phyloP scores from a whole-genome alignment of 2,797 vertebrate species.

The Nyctibius grandis region DNA sequence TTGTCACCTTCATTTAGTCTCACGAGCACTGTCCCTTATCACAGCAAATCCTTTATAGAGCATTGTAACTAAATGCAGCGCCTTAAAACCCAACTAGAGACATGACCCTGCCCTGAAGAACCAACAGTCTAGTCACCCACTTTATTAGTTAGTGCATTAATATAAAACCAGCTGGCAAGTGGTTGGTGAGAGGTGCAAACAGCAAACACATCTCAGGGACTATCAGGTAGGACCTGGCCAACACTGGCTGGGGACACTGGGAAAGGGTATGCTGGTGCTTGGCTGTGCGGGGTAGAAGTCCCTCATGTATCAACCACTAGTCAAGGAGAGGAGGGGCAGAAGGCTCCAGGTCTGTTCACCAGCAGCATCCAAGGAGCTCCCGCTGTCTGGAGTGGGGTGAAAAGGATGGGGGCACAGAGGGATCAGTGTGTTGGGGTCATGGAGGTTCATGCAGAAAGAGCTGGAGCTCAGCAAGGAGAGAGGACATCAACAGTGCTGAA shows the following conservation, averaged over 20 bases:
- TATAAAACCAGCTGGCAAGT: background rate
- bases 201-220: background rate
- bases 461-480: background rate
- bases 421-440: fast-evolving
- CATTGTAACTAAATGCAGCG: background rate
- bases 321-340: background rate
- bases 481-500: background rate
- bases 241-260: background rate
- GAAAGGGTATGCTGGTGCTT: background rate
- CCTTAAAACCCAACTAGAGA: background rate
- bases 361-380: background rate
- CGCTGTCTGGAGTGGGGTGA: background rate
- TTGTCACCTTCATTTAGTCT: background rate
- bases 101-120: background rate
- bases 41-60: background rate
- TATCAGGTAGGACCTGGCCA: background rate
- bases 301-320: background rate
- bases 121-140: background rate
- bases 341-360: background rate
- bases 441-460: background rate
- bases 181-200: background rate
- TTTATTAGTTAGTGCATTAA: background rate
- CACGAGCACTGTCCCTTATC: background rate
- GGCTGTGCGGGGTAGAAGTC: background rate
- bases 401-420: background rate